Evolutionary conservation across 2,888 invertebrate species (phyloP).

Genomic region (Fabriciana adippe): DNA sequence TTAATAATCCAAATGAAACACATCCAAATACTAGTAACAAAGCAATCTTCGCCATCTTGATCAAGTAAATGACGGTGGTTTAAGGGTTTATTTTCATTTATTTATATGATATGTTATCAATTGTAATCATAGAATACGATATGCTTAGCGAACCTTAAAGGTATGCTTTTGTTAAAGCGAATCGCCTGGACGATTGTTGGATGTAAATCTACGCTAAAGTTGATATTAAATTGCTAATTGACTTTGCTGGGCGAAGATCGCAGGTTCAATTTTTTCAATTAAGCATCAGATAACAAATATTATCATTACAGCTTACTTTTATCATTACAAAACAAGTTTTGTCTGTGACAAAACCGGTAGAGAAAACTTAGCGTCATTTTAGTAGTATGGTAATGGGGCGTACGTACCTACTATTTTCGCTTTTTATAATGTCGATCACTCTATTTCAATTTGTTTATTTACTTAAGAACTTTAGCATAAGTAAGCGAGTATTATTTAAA

Average conservation of each 20-base stretch:
- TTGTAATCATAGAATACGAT: conserved; percentile 44
- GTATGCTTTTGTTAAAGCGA: conserved; percentile 45
- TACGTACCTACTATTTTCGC: no score
- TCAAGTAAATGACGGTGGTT: conserved; percentile 26
- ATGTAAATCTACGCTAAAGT: conserved; percentile 1
- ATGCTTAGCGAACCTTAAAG: conserved; percentile 51
- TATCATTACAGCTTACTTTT: no score
- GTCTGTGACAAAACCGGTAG: no score
- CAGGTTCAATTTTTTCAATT: no score
- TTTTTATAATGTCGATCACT: no score
- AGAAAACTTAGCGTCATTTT: no score
- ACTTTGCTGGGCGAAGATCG: not conserved
- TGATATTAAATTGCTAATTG: not conserved
- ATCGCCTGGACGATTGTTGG: conserved; percentile 22
- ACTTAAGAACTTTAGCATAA: no score
- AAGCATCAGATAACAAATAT: no score
- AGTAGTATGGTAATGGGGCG: no score
- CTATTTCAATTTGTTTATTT: no score
- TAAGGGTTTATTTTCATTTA: conserved; percentile 30
- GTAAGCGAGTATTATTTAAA: no score
- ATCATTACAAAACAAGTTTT: no score
- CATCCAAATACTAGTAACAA: conserved; percentile 32
- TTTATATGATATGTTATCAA: conserved; percentile 44
- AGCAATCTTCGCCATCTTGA: conserved; percentile 39
- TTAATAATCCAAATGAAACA: conserved; percentile 36